These are phyloP conservation scores for Cephonodes hylas DNA, from an alignment of 2,888 invertebrate species.

Conservation along the genomic window DNA sequence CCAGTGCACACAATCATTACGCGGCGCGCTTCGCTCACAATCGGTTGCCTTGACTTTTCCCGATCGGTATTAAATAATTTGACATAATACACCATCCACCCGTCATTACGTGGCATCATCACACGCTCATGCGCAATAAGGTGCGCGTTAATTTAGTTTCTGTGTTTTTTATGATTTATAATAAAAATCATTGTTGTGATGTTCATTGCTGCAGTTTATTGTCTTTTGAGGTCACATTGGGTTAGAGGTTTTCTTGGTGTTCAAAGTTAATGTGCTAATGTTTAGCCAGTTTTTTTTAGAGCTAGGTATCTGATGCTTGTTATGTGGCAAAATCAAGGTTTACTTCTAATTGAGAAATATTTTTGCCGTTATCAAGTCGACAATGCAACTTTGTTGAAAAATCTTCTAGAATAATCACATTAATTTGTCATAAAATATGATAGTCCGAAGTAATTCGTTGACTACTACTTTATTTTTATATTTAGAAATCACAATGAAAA, in stretches of 20 bases:
- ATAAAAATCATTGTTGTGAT: slow-evolving; percentile 6
- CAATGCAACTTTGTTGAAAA: no score
- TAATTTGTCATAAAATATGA: no score
- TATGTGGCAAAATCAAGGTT: no score
- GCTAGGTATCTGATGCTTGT: no score
- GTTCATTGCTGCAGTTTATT: background rate
- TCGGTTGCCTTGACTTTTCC: slow-evolving; percentile 78
- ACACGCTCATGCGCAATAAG: slow-evolving; percentile 42
- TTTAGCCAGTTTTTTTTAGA: no score
- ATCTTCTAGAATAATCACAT: no score
- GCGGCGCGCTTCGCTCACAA: slow-evolving; percentile 46
- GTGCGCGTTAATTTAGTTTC: slow-evolving; percentile 35
- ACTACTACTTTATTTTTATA: no score
- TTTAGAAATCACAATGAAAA: no score
- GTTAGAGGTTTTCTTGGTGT: background rate
- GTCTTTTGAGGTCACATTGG: background rate
- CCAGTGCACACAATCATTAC: slow-evolving; percentile 47
- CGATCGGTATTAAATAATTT: slow-evolving; percentile 77
- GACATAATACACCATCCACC: slow-evolving; percentile 67
- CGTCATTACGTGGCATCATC: slow-evolving; percentile 59
- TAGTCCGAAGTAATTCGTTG: no score
- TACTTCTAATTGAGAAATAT: no score
- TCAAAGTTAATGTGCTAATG: background rate
- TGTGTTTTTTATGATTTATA: slow-evolving; percentile 12
- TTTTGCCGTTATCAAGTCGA: no score